Percentiles rank a stretch among this genome's conserved stretches.
phyloP scores from a whole-genome alignment of 2,888 invertebrate genomes.

The Hedya salicella region DNA sequence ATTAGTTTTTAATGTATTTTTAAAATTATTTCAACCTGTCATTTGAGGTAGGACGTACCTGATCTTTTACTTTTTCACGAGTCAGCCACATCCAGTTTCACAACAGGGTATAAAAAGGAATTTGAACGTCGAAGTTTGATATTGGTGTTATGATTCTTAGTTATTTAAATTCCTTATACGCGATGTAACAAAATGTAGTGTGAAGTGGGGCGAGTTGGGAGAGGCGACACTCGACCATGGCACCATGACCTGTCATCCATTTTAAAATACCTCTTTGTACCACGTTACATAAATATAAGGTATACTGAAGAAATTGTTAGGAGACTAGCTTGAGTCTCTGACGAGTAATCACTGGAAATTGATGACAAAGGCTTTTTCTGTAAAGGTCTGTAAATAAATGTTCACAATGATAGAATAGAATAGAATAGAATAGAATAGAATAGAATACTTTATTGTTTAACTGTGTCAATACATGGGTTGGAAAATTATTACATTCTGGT shows the following conservation, averaged over 20 bases:
- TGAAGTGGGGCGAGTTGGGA: slow-evolving; percentile 76
- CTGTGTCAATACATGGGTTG: too few relatives aligned
- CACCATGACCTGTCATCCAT: slow-evolving; percentile 2
- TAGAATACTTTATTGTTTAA: too few relatives aligned
- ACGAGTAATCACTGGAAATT: too few relatives aligned
- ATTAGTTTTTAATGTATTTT: neutral
- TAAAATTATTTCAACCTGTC: neutral
- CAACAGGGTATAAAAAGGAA: slow-evolving; percentile 20
- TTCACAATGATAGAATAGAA: too few relatives aligned
- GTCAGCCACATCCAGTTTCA: slow-evolving; percentile 17
- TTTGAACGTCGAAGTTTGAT: slow-evolving; percentile 32
- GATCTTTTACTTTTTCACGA: neutral
- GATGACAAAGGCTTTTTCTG: too few relatives aligned
- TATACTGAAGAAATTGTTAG: too few relatives aligned
- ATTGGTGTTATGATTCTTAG: slow-evolving; percentile 50
- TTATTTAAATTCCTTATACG: slow-evolving; percentile 47
- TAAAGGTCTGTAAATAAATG: too few relatives aligned
- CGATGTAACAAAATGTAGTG: slow-evolving; percentile 49
- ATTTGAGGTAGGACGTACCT: neutral
- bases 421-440: too few relatives aligned
- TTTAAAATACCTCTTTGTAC: neutral
- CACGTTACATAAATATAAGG: too few relatives aligned
- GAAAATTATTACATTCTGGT: too few relatives aligned
- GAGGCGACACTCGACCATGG: slow-evolving; percentile 63
- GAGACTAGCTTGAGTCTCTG: too few relatives aligned